A percentile compares a stretch with the other conserved stretches of the same genome.
phyloP scores from a whole-genome alignment of 2,797 vertebrate species.

The Stomatorhinus walkeri region DNA sequence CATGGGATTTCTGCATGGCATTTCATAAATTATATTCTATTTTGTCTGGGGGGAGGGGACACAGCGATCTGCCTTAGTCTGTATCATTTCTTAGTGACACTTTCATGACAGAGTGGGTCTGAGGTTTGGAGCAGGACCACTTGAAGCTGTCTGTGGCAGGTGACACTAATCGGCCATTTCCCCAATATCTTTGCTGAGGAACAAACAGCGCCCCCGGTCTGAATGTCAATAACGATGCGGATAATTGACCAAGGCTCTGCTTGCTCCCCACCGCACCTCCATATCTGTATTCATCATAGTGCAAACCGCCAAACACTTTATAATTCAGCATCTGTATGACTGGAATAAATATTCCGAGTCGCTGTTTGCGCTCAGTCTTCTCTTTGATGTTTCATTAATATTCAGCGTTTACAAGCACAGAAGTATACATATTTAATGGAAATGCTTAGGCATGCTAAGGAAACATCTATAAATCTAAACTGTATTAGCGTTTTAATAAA shows the following conservation, averaged over 20 bases:
- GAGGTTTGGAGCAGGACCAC: neutral
- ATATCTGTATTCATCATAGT: constrained; percentile 2
- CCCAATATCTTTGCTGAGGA: neutral
- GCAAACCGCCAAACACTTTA: neutral
- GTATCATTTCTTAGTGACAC: neutral
- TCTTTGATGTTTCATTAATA: constrained; percentile 17
- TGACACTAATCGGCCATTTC: neutral
- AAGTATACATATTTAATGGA: constrained; percentile 14
- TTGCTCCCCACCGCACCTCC: too few species aligned
- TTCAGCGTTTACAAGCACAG: constrained; percentile 16
- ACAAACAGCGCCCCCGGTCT: neutral
- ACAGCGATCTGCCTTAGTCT: neutral
- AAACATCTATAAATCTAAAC: constrained; percentile 13
- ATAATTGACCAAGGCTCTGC: neutral
- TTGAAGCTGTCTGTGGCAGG: neutral
- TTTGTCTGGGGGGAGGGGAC: neutral
- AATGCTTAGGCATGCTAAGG: constrained; percentile 14
- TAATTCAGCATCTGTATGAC: constrained; percentile 5
- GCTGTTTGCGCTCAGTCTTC: neutral
- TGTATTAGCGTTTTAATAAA: constrained; percentile 11
- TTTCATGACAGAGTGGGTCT: neutral
- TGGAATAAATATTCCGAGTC: constrained; percentile 16
- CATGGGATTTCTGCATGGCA: neutral
- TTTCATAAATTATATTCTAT: neutral
- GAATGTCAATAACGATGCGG: neutral